Evolutionary conservation across 2,888 invertebrate species (phyloP), one percentile per base, ranked within the genome.

Genomic region (Lagria hirta): DNA sequence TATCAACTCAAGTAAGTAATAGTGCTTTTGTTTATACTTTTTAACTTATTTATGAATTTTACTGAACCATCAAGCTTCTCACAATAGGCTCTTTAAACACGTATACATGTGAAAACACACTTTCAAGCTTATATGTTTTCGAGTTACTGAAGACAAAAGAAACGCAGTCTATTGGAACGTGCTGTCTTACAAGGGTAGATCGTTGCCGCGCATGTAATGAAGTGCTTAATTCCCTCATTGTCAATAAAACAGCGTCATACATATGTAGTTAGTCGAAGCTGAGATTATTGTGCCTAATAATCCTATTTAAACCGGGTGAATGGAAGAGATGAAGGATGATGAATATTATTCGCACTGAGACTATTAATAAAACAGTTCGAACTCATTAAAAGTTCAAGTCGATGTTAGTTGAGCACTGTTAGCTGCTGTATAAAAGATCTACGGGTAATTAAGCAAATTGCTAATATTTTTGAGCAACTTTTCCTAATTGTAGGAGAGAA

Each of bases 381-480:
- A 54, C 48, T 52, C 48, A 49, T 51, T 54, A 48, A 51, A 51
- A 50, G 46, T 54, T 51, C 38, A 29, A 43, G 33, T 30, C 34
- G 48, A 42, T 13, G 42, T 48, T 47, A 47, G 30, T 40, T 45
- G 43, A 41, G 32, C 43, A 37, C 38, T 16, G 33, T 48, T 37
- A 43, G 32, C 18, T 30, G 12, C 32, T 32, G 41, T 32, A 38
- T 47, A 41, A 41, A n/a, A 43, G 35, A 37, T 37, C 42, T 26
- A 21, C 21, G 34, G 45, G 30, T 45, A 44, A 50, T 48, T 51
- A 44, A 45, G 24, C 42, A 38, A 45, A 33, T 46, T 43, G 30
- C 43, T 38, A 36, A 48, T 37, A 26, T 37, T 37, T 35, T 35
- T 26, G n/a, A n/a, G n/a, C n/a, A n/a, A n/a, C n/a, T n/a, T n/a